These are phyloP conservation scores for Ormyrus nitidulus DNA, from an alignment of 2,888 invertebrate species.

Conservation along the genomic window DNA sequence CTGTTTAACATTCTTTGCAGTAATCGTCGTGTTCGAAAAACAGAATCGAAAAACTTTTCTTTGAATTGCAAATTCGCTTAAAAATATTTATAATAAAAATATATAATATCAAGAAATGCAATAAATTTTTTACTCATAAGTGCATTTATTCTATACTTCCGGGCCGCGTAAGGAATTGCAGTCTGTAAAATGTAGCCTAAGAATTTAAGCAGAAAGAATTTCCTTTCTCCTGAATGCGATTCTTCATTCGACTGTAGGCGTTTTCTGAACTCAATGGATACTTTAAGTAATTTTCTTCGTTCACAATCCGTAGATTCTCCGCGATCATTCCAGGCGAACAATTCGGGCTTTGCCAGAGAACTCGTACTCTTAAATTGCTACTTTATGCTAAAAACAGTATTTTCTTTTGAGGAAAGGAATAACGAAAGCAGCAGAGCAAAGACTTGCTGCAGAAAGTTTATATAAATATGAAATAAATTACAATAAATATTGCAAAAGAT, in stretches of 20 bases:
- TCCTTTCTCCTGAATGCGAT: constrained; percentile 13
- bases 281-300: constrained; percentile 3
- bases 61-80: too few relatives aligned
- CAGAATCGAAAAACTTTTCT: too few relatives aligned
- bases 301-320: constrained; percentile 11
- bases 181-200: not conserved
- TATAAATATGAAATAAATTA: too few relatives aligned
- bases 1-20: too few relatives aligned
- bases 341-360: not conserved
- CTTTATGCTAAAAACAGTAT: too few relatives aligned
- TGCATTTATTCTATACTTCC: constrained; percentile 4
- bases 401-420: not conserved
- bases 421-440: not conserved
- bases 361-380: too few relatives aligned
- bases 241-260: not conserved
- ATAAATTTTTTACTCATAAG: not conserved
- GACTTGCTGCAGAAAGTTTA: too few relatives aligned
- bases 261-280: not conserved
- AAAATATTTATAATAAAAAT: too few relatives aligned
- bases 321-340: not conserved
- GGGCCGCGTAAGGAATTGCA: constrained; percentile 13
- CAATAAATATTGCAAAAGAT: too few relatives aligned
- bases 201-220: constrained; percentile 8
- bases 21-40: too few relatives aligned
- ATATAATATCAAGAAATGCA: too few relatives aligned